Percentiles rank a stretch among this genome's conserved stretches.
Evolutionary conservation across 2,888 invertebrate species (phyloP).

Genomic region (Zhengitettix transpicula): DNA sequence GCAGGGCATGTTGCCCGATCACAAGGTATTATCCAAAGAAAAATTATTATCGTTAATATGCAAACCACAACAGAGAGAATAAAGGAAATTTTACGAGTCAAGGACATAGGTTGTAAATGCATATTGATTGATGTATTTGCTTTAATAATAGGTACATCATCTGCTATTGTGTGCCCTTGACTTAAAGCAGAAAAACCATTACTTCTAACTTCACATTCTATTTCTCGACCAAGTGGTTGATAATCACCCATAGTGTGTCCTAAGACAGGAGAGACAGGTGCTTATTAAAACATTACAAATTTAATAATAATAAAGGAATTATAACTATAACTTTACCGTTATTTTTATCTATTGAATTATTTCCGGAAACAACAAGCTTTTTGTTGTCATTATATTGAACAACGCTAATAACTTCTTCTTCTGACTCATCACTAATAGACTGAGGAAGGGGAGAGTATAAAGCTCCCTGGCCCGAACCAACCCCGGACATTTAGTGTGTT

Average conservation of each 20-base stretch:
- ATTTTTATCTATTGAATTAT: slow-evolving; percentile 5
- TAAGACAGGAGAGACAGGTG: neutral
- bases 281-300: neutral
- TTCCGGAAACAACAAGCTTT: slow-evolving; percentile 6
- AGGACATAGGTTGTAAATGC: slow-evolving; percentile 39
- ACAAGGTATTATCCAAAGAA: slow-evolving; percentile 61
- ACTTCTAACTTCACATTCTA: slow-evolving; percentile 7
- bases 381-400: slow-evolving; percentile 8
- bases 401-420: slow-evolving; percentile 30
- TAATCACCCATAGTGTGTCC: slow-evolving; percentile 14
- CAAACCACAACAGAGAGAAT: slow-evolving; percentile 53
- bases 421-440: slow-evolving; percentile 60
- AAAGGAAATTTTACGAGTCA: slow-evolving; percentile 48
- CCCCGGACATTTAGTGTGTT: slow-evolving; percentile 11
- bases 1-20: slow-evolving; percentile 47
- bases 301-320: neutral
- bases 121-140: slow-evolving; percentile 1
- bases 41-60: slow-evolving; percentile 51
- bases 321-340: slow-evolving; percentile 4
- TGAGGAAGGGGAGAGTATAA: slow-evolving; percentile 63
- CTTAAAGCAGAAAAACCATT: slow-evolving; percentile 8
- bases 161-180: slow-evolving; percentile 5
- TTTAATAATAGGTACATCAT: slow-evolving; percentile 11
- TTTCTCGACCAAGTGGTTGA: slow-evolving; percentile 11
- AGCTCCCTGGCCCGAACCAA: slow-evolving; percentile 10